Evolutionary conservation across 2,888 invertebrate genomes (phyloP), one percentile per base, ranked within the genome.

Genomic region (Cantharis flavilabris): DNA sequence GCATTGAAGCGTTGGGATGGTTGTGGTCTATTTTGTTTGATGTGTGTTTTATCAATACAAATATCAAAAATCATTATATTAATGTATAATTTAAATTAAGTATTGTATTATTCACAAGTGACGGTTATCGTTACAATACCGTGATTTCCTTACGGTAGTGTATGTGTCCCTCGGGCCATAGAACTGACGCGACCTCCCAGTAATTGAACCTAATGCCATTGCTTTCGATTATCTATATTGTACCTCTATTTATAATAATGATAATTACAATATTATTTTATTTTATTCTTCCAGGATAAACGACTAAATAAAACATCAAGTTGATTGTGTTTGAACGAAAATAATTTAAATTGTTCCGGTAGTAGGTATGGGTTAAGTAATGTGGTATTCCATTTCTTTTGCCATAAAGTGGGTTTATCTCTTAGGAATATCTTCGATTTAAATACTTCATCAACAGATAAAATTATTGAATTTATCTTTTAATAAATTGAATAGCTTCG

Each of bases 161-260:
- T 67, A 67, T 20, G 49, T 23, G 65, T 72, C 72, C 76, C 72
- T 62, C 23, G 10, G 71, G 71, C 62, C 62, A 69, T 71, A 67
- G 75, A 75, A 75, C 76, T 80, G 81, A 82, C 82, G 82, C 83
- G 80, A 80, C 80, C 76, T 80, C 80, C 82, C 82, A 80, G 82
- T 82, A 83, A 83, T 83, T 82, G 83, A 83, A 83, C 79, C 69
- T 80, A 82, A 82, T 80, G 81, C 78, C 81, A 82, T 82, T 82
- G 83, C 82, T 83, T 82, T 73, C 77, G 73, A 82, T 49, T 49
- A 49, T 9, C 49, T 49, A n/a, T 49, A 49, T 49, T 5, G n/a
- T 49, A n/a, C 49, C 49, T 49, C 7, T 7, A 49, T 49, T 49
- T 49, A 49, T 49, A 49, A 49, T 49, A 49, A 49, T n/a, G n/a